Base-by-base conservation (phyloP, 2,888 invertebrate species). In the Liopterus haemorrhoidalis region DNA sequence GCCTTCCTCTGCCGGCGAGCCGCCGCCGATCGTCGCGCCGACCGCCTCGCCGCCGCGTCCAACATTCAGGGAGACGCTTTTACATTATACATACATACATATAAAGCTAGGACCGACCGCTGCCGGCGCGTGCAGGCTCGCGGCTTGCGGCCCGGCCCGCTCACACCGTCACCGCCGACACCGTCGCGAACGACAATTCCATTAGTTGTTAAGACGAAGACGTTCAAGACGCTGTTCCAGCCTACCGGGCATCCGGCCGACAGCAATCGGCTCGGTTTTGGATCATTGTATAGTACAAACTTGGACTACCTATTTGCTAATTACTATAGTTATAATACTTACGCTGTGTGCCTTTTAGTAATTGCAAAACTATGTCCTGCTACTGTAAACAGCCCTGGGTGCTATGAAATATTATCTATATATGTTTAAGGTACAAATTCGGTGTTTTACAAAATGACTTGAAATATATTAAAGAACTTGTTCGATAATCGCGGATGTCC, bases 281-380 rank as follows among this genome's bases (percentile, higher is more conserved):
- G n/a, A n/a, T n/a, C n/a, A 60, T 65, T 67, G 61, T 66, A 68
- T 67, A 69, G 68, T 69, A 69, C 68, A 68, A 65, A 65, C 62
- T 60, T 36, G 37, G 63, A 66, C 62, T 65, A 66, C 65, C 64
- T 65, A 43, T 52, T 68, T 68, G 68, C 68, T 68, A 68, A 68
- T 68, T 68, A 68, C 68, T 68, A 45, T 45, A 68, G 67, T 67
- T 67, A 65, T 67, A 68, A 68, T 65, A 64, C 61, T 62, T 66
- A 68, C 65, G 82, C 82, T 83, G 82, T 80, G 82, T 83, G 83
- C 82, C 82, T 83, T 79, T 79, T 81, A 81, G 82, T 81, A 79
- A 81, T 81, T 81, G 78, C 79, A 78, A 74, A 76, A 31, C 33
- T 69, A 73, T 73, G 74, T 74, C 66, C 67, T 68, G 67, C 66